phyloP scores from a whole-genome alignment of 37 sponge, comb jelly and placozoan genomes.

The Spongilla lacustris region DNA sequence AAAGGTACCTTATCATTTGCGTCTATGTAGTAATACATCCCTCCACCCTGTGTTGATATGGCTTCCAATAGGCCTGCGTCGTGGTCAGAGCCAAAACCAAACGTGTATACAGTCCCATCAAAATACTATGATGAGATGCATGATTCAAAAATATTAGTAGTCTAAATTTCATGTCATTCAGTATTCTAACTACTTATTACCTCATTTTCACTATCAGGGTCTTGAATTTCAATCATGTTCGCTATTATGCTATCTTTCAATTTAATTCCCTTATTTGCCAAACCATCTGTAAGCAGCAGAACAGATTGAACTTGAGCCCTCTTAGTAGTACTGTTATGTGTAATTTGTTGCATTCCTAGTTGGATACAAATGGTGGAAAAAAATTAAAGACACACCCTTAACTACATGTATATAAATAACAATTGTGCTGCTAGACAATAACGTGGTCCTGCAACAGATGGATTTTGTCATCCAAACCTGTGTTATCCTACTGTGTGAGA shows the following conservation, averaged over 20 bases:
- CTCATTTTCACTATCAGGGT: neutral
- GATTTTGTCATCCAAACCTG: too few species aligned
- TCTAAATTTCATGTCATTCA: too few species aligned
- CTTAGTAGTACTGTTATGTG: neutral
- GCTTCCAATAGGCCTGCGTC: constrained; percentile 77
- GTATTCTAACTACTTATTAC: neutral
- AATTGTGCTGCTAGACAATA: too few species aligned
- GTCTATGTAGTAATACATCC: constrained; percentile 93
- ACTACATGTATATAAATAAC: too few species aligned
- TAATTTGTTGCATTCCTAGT: too few species aligned
- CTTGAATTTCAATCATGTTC: constrained; percentile 67
- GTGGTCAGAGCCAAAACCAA: constrained; percentile 93
- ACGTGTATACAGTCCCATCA: constrained; percentile 90
- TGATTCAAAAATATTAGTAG: too few species aligned
- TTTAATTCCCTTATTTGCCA: constrained; percentile 77
- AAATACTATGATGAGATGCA: too few species aligned
- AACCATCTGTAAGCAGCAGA: constrained; percentile 89
- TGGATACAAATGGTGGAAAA: too few species aligned
- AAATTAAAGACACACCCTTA: too few species aligned
- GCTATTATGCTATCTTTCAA: constrained; percentile 52
- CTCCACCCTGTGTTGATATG: constrained; percentile 80
- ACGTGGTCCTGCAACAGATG: too few species aligned
- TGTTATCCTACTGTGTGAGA: too few species aligned
- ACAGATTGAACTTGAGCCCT: constrained; percentile 87
- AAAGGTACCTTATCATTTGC: constrained; percentile 76